Base-by-base conservation (phyloP, 2,888 invertebrate genomes). In the Ophion costatus region DNA sequence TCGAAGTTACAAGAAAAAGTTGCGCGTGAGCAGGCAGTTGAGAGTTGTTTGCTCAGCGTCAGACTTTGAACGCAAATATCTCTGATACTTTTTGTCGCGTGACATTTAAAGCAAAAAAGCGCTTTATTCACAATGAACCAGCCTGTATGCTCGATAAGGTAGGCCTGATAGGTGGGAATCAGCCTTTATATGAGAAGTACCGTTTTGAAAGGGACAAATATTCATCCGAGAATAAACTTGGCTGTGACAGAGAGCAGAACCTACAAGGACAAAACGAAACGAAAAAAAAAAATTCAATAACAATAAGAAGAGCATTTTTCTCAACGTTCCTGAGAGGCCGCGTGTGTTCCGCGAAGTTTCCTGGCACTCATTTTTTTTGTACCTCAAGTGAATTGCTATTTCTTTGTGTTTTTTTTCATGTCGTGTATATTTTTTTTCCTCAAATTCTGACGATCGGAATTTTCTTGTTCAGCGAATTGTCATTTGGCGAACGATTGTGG, bases 231-330 rank as follows among this genome's bases (percentile, higher is more conserved):
- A 76, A 84, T 79, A 69, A 7, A 84, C 61, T 80, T 82, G 82
- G 79, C 77, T 86, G 81, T 81, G 80, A 80, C 51, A 70, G 29
- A 64, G 69, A 66, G 75, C 61, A 66, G 81, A 69, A 66, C 82
- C 80, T 80, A 51, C 76, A 42, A 71, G 33, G 57, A 69, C n/a
- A 20, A 33, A 57, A 57, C 4, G 10, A n/a, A n/a, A n/a, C 11
- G n/a, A 29, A 57, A 57, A 20, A 59, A n/a, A 71, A 33, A 57
- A 33, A 45, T 22, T 10, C 7, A 14, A 14, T 14, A 45, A 45
- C 45, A 22, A 22, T 59, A 22, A 57, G 70, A 77, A 61, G 64
- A 38, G 66, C 64, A 70, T 71, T 82, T 78, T 71, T 73, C 57
- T 77, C 51, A 79, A 83, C 74, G 78, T 83, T 79, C 80, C 80